Evolutionary conservation across 2,888 invertebrate species (phyloP).

Genomic region (Notocelia uddmanniana): DNA sequence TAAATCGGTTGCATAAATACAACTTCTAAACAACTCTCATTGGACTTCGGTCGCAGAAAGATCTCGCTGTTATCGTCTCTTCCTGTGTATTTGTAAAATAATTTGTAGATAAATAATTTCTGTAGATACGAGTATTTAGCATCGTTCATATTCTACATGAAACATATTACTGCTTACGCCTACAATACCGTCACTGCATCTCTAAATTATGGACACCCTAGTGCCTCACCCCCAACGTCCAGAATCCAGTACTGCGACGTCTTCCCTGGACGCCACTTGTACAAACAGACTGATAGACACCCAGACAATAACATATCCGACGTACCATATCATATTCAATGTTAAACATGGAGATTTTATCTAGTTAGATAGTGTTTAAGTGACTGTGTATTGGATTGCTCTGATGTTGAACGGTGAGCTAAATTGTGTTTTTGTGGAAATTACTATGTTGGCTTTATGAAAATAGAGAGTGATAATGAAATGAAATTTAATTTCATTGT

Average conservation of each 20-base stretch:
- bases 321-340: slow-evolving; percentile 24
- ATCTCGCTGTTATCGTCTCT: too few species aligned
- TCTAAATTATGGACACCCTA: slow-evolving; percentile 53
- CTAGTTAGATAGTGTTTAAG: slow-evolving; percentile 24
- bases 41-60: too few species aligned
- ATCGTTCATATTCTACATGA: too few species aligned
- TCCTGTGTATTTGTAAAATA: too few species aligned
- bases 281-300: slow-evolving; percentile 48
- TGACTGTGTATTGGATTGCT: slow-evolving; percentile 26
- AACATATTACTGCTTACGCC: too few species aligned
- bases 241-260: slow-evolving; percentile 55
- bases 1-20: too few species aligned
- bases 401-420: slow-evolving; percentile 18
- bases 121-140: too few species aligned
- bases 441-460: neutral
- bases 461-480: neutral
- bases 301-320: slow-evolving; percentile 7
- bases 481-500: too few species aligned
- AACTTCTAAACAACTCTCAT: too few species aligned
- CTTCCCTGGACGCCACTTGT: slow-evolving; percentile 49
- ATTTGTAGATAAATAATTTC: too few species aligned
- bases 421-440: neutral
- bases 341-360: slow-evolving; percentile 10
- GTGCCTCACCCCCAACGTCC: slow-evolving; percentile 53
- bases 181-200: neutral